A percentile compares a stretch with the other conserved stretches of the same genome.
Conservation (phyloP, 2,797 vertebrate species). For the Glossophaga mutica region DNA sequence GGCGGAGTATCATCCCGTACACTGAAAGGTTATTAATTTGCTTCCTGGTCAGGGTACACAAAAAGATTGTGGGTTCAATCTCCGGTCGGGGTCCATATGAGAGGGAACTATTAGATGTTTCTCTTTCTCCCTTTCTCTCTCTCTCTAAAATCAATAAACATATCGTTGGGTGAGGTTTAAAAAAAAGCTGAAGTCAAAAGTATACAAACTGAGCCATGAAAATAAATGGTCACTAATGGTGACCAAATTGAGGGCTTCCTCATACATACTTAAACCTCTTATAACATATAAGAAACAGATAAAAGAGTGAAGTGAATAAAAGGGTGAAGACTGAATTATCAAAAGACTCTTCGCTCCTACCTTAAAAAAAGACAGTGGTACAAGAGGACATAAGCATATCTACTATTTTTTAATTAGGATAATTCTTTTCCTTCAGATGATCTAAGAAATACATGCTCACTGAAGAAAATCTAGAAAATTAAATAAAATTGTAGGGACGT, state of each 20-base stretch:
- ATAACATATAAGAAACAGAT: background rate
- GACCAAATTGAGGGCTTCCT: background rate
- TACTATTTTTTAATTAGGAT: background rate
- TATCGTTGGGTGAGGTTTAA: too few relatives aligned
- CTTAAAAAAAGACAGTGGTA: background rate
- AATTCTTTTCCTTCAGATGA: background rate
- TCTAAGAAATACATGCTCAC: background rate
- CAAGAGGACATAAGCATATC: background rate
- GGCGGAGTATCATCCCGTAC: too few relatives aligned
- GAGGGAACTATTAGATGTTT: too few relatives aligned
- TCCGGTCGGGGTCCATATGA: too few relatives aligned
- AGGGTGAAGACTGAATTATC: background rate
- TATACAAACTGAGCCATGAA: background rate
- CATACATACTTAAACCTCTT: background rate
- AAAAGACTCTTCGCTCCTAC: background rate
- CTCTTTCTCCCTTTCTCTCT: too few relatives aligned
- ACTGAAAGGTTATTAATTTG: too few relatives aligned
- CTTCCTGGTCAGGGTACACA: too few relatives aligned
- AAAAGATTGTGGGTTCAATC: too few relatives aligned
- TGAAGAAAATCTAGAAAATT: background rate
- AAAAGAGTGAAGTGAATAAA: background rate
- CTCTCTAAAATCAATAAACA: too few relatives aligned
- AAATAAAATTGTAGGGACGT: background rate
- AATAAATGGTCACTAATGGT: background rate
- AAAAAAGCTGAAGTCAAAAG: conserved; percentile 13